Percentiles rank a stretch among this genome's conserved stretches.
Conservation (phyloP, 2,888 invertebrate species). For the Mechanitis mazaeus region DNA sequence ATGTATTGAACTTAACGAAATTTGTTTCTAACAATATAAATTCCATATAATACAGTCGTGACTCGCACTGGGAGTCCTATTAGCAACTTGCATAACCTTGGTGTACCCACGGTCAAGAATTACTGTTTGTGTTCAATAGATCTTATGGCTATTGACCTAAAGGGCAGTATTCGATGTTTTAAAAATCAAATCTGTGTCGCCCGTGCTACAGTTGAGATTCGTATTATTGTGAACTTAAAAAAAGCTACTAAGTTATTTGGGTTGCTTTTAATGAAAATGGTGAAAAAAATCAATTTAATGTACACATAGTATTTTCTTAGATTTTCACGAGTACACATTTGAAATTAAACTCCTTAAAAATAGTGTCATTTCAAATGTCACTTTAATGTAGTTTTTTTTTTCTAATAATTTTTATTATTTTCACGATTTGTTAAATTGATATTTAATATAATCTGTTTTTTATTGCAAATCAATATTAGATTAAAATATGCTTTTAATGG, state of each 20-base stretch:
- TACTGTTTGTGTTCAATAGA: conserved; percentile 5
- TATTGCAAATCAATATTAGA: too few species aligned
- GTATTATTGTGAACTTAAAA: not conserved
- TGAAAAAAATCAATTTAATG: too few species aligned
- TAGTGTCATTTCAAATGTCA: too few species aligned
- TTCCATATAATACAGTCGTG: conserved; percentile 33
- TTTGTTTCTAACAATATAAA: conserved; percentile 23
- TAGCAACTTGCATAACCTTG: conserved; percentile 36
- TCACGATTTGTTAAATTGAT: too few species aligned
- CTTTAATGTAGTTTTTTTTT: too few species aligned
- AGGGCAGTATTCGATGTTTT: not conserved
- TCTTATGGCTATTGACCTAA: conserved; percentile 7
- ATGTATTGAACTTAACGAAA: conserved; percentile 7
- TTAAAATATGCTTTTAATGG: too few species aligned
- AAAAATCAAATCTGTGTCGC: conserved; percentile 1
- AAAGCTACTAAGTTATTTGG: not conserved
- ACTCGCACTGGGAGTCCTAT: conserved; percentile 31
- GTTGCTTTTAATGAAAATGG: not conserved
- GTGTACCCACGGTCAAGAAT: conserved; percentile 19
- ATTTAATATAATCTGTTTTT: too few species aligned
- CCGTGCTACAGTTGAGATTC: not conserved
- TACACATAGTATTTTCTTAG: too few species aligned
- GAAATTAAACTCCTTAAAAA: too few species aligned
- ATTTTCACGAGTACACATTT: too few species aligned
- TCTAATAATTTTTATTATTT: too few species aligned